phyloP scores from a whole-genome alignment of 2,113 vertebrate genomes.

The Tursiops truncatus region DNA sequence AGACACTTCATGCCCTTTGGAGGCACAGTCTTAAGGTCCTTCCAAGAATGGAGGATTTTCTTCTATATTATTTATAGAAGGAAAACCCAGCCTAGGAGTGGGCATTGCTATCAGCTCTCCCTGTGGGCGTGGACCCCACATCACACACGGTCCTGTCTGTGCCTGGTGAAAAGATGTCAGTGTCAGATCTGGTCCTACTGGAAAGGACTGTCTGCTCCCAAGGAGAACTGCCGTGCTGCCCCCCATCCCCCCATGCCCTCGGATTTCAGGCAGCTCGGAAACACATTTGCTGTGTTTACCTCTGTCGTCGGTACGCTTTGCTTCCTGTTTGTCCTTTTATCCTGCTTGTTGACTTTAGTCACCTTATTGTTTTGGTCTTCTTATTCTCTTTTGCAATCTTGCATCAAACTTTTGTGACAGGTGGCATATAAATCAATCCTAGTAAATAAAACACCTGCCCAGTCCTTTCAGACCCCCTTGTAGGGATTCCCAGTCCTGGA shows the following conservation, averaged over 20 bases:
- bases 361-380: background rate
- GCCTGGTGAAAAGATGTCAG: too few relatives aligned
- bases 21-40: background rate
- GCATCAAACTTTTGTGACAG: too few relatives aligned
- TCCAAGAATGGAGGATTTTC: background rate
- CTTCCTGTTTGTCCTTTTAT: background rate
- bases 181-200: background rate
- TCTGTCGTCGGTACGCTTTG: accelerated
- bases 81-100: background rate
- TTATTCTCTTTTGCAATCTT: background rate
- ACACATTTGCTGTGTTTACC: background rate
- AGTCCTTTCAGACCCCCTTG: background rate
- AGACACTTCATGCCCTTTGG: background rate
- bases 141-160: background rate
- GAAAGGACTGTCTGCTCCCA: background rate
- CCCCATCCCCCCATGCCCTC: background rate
- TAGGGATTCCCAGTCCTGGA: too few relatives aligned
- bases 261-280: background rate
- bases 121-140: accelerated
- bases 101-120: background rate
- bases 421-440: background rate
- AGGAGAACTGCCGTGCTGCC: background rate
- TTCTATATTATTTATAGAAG: background rate
- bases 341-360: background rate
- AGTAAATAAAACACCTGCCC: background rate